These are phyloP conservation scores for Escarpia spicata DNA, from an alignment of 2,888 invertebrate genomes.

Conservation along the genomic window DNA sequence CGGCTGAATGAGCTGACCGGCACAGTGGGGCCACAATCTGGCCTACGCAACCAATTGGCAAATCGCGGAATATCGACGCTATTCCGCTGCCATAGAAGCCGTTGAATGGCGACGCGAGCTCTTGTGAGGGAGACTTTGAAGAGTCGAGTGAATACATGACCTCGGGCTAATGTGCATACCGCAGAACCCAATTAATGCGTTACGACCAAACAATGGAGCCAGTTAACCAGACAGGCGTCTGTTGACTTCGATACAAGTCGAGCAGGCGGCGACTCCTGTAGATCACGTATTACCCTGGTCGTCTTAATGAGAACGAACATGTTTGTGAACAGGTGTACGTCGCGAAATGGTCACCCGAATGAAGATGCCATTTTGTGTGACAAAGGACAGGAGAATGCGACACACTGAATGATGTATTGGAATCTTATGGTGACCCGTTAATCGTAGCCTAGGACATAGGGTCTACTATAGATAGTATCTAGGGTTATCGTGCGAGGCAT, in stretches of 20 bases:
- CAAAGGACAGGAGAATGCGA: background rate
- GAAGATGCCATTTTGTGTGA: background rate
- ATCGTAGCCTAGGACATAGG: background rate
- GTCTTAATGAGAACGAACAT: background rate
- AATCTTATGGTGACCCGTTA: background rate
- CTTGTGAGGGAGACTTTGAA: background rate
- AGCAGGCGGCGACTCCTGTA: background rate
- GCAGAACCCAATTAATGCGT: background rate
- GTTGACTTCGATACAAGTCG: conserved; percentile 10
- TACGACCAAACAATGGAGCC: background rate
- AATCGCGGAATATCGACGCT: background rate
- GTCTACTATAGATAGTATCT: background rate
- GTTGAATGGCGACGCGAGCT: background rate
- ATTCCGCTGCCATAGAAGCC: background rate
- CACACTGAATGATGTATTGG: background rate
- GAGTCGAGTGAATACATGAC: conserved; percentile 4
- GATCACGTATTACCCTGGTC: background rate
- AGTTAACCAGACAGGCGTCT: background rate
- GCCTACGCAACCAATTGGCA: background rate
- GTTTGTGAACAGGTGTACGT: background rate
- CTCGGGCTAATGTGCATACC: background rate
- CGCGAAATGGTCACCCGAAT: background rate
- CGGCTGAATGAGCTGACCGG: background rate
- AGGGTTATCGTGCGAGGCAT: background rate
- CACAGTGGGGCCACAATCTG: background rate